Evolutionary conservation across 2,888 invertebrate species (phyloP).

Genomic region (Aphidoletes aphidimyza): DNA sequence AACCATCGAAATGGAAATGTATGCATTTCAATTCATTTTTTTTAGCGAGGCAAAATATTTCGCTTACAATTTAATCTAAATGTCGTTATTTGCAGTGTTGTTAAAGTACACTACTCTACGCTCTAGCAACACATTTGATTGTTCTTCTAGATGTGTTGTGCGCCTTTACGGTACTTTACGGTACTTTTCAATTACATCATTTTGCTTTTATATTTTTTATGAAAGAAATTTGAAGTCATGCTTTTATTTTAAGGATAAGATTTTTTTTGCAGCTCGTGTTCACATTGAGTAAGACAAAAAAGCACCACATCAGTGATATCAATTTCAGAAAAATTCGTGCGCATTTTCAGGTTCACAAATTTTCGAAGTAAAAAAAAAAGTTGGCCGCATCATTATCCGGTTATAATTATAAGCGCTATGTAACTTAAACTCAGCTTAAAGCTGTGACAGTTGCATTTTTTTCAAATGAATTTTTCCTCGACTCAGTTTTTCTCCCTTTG

Average conservation of each 20-base stretch:
- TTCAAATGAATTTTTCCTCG: background rate
- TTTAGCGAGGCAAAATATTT: background rate
- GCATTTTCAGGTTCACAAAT: background rate
- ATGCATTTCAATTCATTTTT: background rate
- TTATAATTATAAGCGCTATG: background rate
- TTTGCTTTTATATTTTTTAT: background rate
- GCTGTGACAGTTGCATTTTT: background rate
- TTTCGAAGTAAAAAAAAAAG: background rate
- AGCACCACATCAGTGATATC: background rate
- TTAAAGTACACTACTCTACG: no score
- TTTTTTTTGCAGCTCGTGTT: background rate
- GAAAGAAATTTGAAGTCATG: background rate
- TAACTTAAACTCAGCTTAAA: background rate
- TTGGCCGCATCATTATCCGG: background rate
- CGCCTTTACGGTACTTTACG: no score
- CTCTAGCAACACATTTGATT: no score
- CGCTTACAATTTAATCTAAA: conserved; percentile 37
- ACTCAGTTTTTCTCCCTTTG: background rate
- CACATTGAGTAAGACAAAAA: background rate
- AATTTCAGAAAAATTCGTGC: background rate
- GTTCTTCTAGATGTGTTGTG: no score
- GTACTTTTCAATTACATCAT: no score
- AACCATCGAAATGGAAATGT: background rate
- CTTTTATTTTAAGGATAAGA: background rate
- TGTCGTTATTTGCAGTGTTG: conserved; percentile 14